These are phyloP conservation scores for Cydia fagiglandana DNA, from an alignment of 1,140 invertebrate genomes.

Conservation along the genomic window DNA sequence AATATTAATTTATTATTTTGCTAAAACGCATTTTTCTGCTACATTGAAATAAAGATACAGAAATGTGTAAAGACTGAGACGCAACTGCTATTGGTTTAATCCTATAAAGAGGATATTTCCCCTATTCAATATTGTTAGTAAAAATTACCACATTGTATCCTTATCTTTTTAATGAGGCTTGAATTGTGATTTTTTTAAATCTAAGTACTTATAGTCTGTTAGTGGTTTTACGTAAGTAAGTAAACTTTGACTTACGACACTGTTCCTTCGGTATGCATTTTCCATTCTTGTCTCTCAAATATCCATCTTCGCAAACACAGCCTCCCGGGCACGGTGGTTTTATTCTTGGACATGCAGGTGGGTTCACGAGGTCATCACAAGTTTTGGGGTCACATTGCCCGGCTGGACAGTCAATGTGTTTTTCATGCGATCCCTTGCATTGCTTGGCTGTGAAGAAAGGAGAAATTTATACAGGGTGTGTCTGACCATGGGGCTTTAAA, in stretches of 20 bases:
- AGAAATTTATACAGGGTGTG: too few relatives aligned
- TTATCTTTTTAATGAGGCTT: too few relatives aligned
- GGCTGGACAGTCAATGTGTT: background rate
- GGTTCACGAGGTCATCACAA: conserved; percentile 13
- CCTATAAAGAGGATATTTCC: too few relatives aligned
- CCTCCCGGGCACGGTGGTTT: conserved; percentile 19
- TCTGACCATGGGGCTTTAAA: too few relatives aligned
- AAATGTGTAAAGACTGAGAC: background rate
- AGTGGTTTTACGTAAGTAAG: background rate
- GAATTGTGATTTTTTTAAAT: background rate
- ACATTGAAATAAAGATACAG: background rate
- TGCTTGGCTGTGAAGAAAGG: conserved; percentile 11
- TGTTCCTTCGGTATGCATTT: conserved; percentile 26
- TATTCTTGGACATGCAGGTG: conserved; percentile 11
- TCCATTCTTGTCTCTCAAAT: conserved; percentile 25
- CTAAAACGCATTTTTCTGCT: too few relatives aligned
- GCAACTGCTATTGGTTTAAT: too few relatives aligned
- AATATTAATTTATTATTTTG: too few relatives aligned
- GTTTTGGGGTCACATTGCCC: conserved; percentile 14
- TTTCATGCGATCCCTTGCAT: conserved; percentile 12
- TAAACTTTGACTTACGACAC: conserved; percentile 24
- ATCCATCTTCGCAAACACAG: conserved; percentile 33
- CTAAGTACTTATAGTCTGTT: too few relatives aligned
- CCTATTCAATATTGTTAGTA: too few relatives aligned
- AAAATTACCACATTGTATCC: too few relatives aligned